Conservation (phyloP, 2,113 vertebrate species). For the Notiomystis cincta region DNA sequence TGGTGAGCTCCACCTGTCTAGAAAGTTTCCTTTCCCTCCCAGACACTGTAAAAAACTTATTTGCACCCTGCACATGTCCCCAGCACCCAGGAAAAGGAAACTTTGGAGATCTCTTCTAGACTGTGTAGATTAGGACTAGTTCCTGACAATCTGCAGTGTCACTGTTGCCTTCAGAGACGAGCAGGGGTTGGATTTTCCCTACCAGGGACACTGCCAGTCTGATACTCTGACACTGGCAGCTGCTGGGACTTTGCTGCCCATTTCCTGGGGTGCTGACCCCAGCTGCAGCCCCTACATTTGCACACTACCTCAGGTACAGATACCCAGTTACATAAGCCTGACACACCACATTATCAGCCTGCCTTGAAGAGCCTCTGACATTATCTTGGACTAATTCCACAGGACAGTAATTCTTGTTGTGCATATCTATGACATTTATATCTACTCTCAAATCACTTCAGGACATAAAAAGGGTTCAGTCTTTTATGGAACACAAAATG, state of each 20-base stretch:
- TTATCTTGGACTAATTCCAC: neutral
- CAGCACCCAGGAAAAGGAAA: neutral
- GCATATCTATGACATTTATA: neutral
- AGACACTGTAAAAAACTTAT: neutral
- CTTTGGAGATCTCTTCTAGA: neutral
- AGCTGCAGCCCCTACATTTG: neutral
- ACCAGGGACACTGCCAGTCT: neutral
- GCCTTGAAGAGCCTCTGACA: neutral
- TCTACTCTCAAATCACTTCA: neutral
- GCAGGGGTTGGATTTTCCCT: neutral
- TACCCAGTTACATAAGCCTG: neutral
- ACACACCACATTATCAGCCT: neutral
- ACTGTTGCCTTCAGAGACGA: neutral
- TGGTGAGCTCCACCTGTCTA: conserved; percentile 9
- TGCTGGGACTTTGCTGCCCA: neutral
- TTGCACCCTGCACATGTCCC: neutral
- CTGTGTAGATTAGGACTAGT: neutral
- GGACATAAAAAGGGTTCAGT: neutral
- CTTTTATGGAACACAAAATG: neutral
- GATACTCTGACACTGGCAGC: neutral
- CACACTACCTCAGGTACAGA: neutral
- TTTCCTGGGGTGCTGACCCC: neutral
- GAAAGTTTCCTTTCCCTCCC: neutral
- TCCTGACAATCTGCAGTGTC: neutral
- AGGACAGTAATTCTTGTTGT: neutral